phyloP scores from a whole-genome alignment of 2,113 vertebrate genomes.

The Danio rerio region DNA sequence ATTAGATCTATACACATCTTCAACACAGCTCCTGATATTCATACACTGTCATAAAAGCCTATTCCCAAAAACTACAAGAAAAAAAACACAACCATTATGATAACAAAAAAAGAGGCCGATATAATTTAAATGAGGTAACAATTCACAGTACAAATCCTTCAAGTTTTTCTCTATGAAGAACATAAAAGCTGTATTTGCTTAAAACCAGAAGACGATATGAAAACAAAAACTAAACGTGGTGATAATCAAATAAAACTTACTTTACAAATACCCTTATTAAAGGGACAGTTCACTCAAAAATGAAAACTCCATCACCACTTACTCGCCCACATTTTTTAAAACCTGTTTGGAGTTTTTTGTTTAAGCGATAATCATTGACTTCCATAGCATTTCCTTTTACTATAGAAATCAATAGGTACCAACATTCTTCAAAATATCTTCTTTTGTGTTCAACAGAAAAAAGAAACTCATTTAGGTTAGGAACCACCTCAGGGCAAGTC shows the following conservation, averaged over 20 bases:
- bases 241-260: conserved; percentile 76
- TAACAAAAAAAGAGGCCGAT: conserved; percentile 76
- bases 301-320: too few relatives aligned
- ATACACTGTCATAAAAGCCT: conserved; percentile 83
- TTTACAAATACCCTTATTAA: conserved; percentile 85
- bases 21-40: conserved; percentile 84
- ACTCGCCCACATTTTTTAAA: too few relatives aligned
- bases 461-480: too few relatives aligned
- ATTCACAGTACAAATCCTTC: conserved; percentile 99
- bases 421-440: too few relatives aligned
- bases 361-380: too few relatives aligned
- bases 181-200: conserved; percentile 84
- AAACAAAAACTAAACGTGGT: conserved; percentile 60
- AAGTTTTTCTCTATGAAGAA: conserved; percentile 92
- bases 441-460: too few relatives aligned
- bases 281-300: too few relatives aligned
- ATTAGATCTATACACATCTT: conserved; percentile 90
- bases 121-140: conserved; percentile 97
- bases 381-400: too few relatives aligned
- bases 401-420: too few relatives aligned
- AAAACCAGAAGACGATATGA: conserved; percentile 86
- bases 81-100: conserved; percentile 53
- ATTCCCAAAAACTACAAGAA: conserved; percentile 76
- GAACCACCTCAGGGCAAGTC: too few relatives aligned
- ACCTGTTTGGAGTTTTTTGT: too few relatives aligned